Base-by-base conservation (phyloP, 2,888 invertebrate species). In the Drosophila algonquin region DNA sequence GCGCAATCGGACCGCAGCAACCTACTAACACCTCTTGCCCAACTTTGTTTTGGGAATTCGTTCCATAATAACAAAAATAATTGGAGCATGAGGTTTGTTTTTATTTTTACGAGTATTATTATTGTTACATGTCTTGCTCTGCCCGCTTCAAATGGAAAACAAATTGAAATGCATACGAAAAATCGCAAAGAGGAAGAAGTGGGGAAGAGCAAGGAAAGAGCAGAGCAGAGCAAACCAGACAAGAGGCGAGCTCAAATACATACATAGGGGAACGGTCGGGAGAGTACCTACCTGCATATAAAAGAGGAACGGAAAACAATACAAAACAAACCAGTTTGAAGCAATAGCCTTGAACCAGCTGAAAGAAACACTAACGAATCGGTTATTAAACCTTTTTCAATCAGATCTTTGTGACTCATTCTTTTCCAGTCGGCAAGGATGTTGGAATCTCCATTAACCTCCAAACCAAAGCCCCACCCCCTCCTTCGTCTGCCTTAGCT, bases 321-420 rank as follows among this genome's bases (percentile, higher is more conserved):
- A 53, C 44, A 60, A 30, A 64, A 12, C 1, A 14, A 65, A 65
- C 68, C 65, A 35, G 65, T 65, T 65, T 65, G 56, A 65, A 55
- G 24, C 67, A 35, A 12, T 35, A 65, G 68, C 65, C 68, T 65
- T 65, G 65, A 67, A 67, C 16, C 32, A n/a, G 60, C 52, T 14
- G 14, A 51, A 21, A 52, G n/a, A 44, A 14, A 50, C 32, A 30
- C 30, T 55, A 55, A 50, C 45, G 50, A 55, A 56, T 65, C 65
- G 55, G 48, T 50, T 55, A 65, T 65, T 67, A 50, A 65, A 50
- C 50, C 68, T 50, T 50, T n/a, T 27, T n/a, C 18, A 24, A 65
- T 50, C 67, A 50, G 56, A 65, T 67, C 48, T 46, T 18, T 64
- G 7, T 40, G 40, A 30, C 24, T 48, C 18, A 21, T 21, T 24